A percentile compares a stretch with the other conserved stretches of the same genome.
These are phyloP conservation scores for Archaeoteleia sp. DNA, from an alignment of 2,888 invertebrate genomes.

Conservation along the genomic window DNA sequence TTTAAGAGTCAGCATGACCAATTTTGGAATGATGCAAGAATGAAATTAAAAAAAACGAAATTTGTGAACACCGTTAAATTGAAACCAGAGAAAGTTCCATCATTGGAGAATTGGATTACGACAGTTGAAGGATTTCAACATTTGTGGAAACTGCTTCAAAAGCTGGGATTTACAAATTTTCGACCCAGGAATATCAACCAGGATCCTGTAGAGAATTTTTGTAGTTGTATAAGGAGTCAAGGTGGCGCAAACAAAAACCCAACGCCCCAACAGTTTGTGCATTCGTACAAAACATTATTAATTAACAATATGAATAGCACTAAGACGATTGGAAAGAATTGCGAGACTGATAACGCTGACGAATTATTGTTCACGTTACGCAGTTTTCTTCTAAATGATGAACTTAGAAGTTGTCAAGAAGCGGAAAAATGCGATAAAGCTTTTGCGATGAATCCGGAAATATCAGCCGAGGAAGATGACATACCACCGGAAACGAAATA, in stretches of 20 bases:
- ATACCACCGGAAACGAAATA: too few species aligned
- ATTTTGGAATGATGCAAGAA: slow-evolving; percentile 5
- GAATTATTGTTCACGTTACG: too few species aligned
- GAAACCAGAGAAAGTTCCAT: neutral
- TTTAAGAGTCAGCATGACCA: neutral
- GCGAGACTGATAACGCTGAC: too few species aligned
- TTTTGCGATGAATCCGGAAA: too few species aligned
- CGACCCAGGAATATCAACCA: slow-evolving; percentile 14
- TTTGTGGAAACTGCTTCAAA: slow-evolving; percentile 12
- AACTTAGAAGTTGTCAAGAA: too few species aligned
- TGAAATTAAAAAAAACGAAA: neutral
- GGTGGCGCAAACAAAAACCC: slow-evolving; percentile 5
- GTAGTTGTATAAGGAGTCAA: slow-evolving; percentile 6
- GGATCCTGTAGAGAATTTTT: slow-evolving; percentile 20
- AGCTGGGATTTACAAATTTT: slow-evolving; percentile 5
- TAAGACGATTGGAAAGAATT: too few species aligned
- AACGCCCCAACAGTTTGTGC: slow-evolving; percentile 9
- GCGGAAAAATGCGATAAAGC: too few species aligned
- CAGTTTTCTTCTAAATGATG: too few species aligned
- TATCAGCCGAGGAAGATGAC: too few species aligned
- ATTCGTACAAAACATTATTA: slow-evolving; percentile 10
- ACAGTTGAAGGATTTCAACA: slow-evolving; percentile 11
- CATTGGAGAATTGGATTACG: neutral
- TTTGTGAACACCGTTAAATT: neutral
- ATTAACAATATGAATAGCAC: slow-evolving; percentile 7